Evolutionary conservation across 2,797 vertebrate species (phyloP).

Genomic region (Selene dorsalis): DNA sequence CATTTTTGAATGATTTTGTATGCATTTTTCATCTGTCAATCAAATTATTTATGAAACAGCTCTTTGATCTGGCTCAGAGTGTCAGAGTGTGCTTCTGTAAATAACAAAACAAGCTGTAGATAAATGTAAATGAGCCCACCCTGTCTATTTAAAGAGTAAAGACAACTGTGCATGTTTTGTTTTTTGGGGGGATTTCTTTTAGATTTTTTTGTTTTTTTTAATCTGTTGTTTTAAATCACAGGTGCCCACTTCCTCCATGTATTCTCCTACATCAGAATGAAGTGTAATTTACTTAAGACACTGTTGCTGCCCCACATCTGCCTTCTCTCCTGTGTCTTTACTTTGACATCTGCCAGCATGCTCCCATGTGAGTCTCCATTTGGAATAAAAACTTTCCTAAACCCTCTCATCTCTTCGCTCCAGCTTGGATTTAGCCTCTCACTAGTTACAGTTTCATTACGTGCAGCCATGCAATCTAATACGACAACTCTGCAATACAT

Average conservation of each 20-base stretch:
- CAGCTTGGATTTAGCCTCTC: neutral
- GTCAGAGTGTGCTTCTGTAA: constrained; percentile 14
- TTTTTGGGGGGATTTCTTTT: neutral
- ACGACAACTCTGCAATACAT: neutral
- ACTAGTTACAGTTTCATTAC: neutral
- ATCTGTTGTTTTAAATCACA: too few relatives aligned
- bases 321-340: neutral
- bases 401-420: neutral
- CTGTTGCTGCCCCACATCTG: neutral
- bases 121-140: neutral
- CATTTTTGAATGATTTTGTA: constrained; percentile 22
- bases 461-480: neutral
- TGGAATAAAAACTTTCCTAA: neutral
- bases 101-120: constrained; percentile 6
- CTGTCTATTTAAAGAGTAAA: neutral
- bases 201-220: neutral
- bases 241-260: too few relatives aligned
- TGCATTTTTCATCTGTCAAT: constrained; percentile 54
- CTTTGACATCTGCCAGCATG: neutral
- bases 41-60: constrained; percentile 42
- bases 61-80: constrained; percentile 48
- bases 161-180: neutral
- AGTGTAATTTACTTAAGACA: neutral
- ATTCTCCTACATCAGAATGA: too few relatives aligned
- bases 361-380: neutral